Percentiles rank a stretch among this genome's conserved stretches.
These are phyloP conservation scores for Idaea straminata DNA, from an alignment of 2,888 invertebrate species.

Conservation along the genomic window DNA sequence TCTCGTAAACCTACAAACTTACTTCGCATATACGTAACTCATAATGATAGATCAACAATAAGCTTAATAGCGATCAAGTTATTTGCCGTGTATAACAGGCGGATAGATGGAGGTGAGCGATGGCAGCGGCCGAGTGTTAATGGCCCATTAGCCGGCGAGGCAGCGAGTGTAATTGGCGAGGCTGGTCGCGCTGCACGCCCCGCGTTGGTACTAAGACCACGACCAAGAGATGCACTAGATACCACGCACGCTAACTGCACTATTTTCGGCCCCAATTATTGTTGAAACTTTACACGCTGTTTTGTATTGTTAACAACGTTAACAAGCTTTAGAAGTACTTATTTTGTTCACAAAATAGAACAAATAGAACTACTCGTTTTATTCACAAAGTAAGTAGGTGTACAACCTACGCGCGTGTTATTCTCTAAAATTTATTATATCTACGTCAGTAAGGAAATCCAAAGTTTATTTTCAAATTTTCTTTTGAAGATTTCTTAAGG, in stretches of 20 bases:
- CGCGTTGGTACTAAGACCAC: constrained; percentile 38
- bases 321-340: background rate
- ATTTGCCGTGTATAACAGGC: constrained; percentile 9
- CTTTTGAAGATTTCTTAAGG: no score
- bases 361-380: no score
- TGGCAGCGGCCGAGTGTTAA: constrained; percentile 69
- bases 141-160: constrained; percentile 67
- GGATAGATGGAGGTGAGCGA: constrained; percentile 54
- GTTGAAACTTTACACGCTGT: constrained; percentile 13
- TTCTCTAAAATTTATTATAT: no score
- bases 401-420: no score
- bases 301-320: constrained; percentile 1
- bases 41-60: background rate
- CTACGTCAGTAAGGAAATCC: no score
- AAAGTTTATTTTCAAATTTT: no score
- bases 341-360: background rate
- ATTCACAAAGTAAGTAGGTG: no score
- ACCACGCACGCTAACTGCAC: constrained; percentile 59
- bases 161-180: constrained; percentile 65
- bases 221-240: constrained; percentile 56
- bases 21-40: constrained; percentile 23
- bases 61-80: background rate
- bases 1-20: constrained; percentile 9
- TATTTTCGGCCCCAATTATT: constrained; percentile 44
- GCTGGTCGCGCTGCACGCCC: constrained; percentile 40